phyloP scores from a whole-genome alignment of 2,888 invertebrate genomes.

The Unio delphinus region DNA sequence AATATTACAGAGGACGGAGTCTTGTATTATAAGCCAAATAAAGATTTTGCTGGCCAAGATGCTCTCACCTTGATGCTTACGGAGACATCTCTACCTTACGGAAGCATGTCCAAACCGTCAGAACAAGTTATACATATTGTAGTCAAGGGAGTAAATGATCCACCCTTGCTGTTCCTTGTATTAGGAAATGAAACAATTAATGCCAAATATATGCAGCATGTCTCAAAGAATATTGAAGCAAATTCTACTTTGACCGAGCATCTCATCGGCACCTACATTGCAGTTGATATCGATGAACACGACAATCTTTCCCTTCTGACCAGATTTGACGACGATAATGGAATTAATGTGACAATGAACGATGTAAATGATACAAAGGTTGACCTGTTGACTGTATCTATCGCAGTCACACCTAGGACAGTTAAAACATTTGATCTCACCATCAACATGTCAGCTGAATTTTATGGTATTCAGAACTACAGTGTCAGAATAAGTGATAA shows the following conservation, averaged over 20 bases:
- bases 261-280: slow-evolving; percentile 13
- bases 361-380: neutral
- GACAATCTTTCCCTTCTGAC: slow-evolving; percentile 7
- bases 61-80: neutral
- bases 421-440: neutral
- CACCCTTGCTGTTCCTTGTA: slow-evolving; percentile 9
- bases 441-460: slow-evolving; percentile 4
- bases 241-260: slow-evolving; percentile 9
- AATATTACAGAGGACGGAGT: slow-evolving; percentile 24
- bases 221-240: slow-evolving; percentile 6
- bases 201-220: neutral
- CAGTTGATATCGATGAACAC: slow-evolving; percentile 14
- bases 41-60: slow-evolving; percentile 32
- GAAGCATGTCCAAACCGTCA: neutral
- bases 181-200: slow-evolving; percentile 6
- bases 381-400: neutral
- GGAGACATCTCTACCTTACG: neutral
- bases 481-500: slow-evolving; percentile 8
- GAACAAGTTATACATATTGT: slow-evolving; percentile 6
- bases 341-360: neutral
- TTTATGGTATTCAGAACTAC: slow-evolving; percentile 12
- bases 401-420: neutral
- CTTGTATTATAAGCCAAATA: slow-evolving; percentile 20
- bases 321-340: neutral
- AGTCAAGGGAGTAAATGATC: slow-evolving; percentile 17